Evolutionary conservation across 2,113 vertebrate species (phyloP), one percentile per base, ranked within the genome.

Genomic region (Sander lucioperca): DNA sequence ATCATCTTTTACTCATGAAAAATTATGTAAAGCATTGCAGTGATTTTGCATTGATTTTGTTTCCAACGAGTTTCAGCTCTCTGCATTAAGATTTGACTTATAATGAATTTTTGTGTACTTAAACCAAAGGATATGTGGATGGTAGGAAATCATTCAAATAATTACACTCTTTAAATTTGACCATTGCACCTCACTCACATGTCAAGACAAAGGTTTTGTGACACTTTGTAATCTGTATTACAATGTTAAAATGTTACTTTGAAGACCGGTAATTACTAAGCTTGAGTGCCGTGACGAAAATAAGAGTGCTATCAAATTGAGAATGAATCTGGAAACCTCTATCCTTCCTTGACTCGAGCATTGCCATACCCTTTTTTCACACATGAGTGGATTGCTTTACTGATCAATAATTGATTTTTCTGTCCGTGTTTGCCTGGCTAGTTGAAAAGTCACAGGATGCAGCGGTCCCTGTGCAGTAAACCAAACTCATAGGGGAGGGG

Each of bases 381-480:
- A 78, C 85, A 86, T 77, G 85, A 91, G 77, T 91, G 84, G 72
- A 83, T 84, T 86, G 75, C 85, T 88, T 81, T 48, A 64, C 53
- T 78, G 84, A 87, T 94, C 90, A 93, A 92, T 94, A 94, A 94
- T 92, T 84, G 77, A 91, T 91, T 93, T 91, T 85, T 83, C 71
- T 85, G 89, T 91, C 80, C 71, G 83, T 87, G 84, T 88, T 88
- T 79, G 73, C 80, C 57, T 15, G 64, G 80, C 61, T 80, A 70
- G 75, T 85, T 75, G 68, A 84, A 87, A 79, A 82, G 87, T 84
- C 91, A 86, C 80, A 89, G 48, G 80, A 89, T 86, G 83, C 67
- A 63, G 72, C 19, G 11, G 73, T 86, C 81, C 74, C 84, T 75
- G 36, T 14, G 80, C 74, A 89, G 86, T 83, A 86, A 91, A 83